Conservation (phyloP, 2,797 vertebrate genomes). For the Cheirogaleus major region DNA sequence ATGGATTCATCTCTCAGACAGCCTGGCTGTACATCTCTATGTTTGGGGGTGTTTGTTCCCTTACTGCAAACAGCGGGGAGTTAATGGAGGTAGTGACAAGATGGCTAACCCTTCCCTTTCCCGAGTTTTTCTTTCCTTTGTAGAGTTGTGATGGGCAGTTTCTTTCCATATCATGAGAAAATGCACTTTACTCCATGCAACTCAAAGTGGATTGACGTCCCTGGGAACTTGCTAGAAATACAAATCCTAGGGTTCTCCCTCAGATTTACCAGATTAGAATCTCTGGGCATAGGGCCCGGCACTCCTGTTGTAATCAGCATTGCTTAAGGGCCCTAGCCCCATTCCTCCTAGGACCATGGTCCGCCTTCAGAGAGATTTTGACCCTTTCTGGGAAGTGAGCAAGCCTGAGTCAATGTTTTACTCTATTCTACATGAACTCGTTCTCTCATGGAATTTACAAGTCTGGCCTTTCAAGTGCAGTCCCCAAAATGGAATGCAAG, state of each 20-base stretch:
- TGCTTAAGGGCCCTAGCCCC: not conserved
- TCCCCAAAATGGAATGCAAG: constrained; percentile 62
- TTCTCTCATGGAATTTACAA: constrained; percentile 58
- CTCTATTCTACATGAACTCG: constrained; percentile 15
- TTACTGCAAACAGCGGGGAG: not conserved
- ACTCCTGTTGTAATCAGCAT: not conserved
- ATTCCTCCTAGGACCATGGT: not conserved
- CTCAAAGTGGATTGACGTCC: not conserved
- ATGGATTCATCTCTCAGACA: constrained; percentile 58
- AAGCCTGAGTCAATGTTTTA: not conserved
- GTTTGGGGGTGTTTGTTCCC: not conserved
- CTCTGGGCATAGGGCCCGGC: not conserved
- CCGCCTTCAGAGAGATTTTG: not conserved
- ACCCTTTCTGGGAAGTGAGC: constrained; percentile 18
- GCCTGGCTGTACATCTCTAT: not conserved
- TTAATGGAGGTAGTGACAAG: not conserved
- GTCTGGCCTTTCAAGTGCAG: constrained; percentile 53
- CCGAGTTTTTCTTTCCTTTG: not conserved
- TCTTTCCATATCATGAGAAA: not conserved
- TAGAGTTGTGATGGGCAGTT: not conserved
- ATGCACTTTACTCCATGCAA: not conserved
- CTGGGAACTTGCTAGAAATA: not conserved
- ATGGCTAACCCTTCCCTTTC: not conserved
- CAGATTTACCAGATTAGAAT: not conserved
- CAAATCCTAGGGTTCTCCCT: not conserved